phyloP scores from a whole-genome alignment of 2,113 vertebrate species.

The rabbit (Oryctolagus cuniculus) region DNA sequence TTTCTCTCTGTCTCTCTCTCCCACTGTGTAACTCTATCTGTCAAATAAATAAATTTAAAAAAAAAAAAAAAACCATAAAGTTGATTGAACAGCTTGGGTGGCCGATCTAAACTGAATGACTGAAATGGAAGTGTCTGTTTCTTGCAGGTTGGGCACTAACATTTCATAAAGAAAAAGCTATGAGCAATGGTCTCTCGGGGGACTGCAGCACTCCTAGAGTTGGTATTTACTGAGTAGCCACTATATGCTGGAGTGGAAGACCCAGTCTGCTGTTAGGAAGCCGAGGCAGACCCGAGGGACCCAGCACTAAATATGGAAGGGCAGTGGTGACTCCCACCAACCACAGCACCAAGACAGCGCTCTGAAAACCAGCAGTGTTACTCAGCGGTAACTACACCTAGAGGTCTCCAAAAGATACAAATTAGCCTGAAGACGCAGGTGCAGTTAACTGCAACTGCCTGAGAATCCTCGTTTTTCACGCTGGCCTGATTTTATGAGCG shows the following conservation, averaged over 20 bases:
- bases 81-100: not conserved
- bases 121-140: not conserved
- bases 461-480: not conserved
- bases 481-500: not conserved
- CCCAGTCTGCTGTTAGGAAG: accelerated
- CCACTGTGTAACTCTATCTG: no score
- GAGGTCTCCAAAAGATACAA: not conserved
- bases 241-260: accelerated
- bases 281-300: no score
- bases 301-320: no score
- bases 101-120: not conserved
- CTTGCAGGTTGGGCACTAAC: not conserved
- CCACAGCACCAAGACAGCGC: no score
- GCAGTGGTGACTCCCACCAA: accelerated
- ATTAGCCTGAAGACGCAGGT: not conserved
- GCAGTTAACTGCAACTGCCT: no score
- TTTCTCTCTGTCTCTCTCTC: no score
- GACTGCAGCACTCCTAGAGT: not conserved
- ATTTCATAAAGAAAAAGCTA: not conserved
- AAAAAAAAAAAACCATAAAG: not conserved
- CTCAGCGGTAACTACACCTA: no score
- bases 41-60: no score
- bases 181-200: not conserved
- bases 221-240: not conserved
- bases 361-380: not conserved